These are phyloP conservation scores for Tetraneura akinire DNA, from an alignment of 1,140 invertebrate genomes.

Conservation along the genomic window DNA sequence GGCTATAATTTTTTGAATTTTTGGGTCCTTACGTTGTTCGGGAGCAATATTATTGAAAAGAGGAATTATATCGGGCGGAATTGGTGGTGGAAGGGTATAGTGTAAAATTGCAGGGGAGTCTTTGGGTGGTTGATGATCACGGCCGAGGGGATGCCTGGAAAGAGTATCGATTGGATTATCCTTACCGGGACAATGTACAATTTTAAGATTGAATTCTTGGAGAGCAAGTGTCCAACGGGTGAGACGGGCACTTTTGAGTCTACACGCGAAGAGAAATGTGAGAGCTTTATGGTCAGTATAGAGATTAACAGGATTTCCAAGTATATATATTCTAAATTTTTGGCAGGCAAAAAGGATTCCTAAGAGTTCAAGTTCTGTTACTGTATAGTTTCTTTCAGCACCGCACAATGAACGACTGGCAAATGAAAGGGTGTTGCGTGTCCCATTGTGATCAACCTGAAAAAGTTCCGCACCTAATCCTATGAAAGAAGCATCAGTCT, in stretches of 20 bases:
- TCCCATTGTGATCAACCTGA: not conserved
- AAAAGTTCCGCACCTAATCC: not conserved
- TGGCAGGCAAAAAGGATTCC: too few species aligned
- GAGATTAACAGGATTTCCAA: not conserved
- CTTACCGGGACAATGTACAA: not conserved
- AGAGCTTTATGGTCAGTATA: constrained; percentile 1
- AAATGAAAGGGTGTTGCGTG: not conserved
- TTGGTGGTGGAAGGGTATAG: too few species aligned
- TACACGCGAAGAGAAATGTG: not conserved
- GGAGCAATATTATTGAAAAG: too few species aligned
- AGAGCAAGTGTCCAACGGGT: not conserved
- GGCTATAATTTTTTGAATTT: too few species aligned
- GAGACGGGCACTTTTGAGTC: not conserved
- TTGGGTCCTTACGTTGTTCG: too few species aligned
- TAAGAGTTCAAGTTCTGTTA: not conserved
- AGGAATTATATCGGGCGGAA: too few species aligned
- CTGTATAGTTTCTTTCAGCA: not conserved
- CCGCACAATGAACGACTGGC: not conserved
- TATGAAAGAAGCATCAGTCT: too few species aligned
- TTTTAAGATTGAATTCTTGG: not conserved
- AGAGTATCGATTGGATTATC: too few species aligned
- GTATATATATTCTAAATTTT: not conserved
- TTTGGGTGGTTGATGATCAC: too few species aligned
- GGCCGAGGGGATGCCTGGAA: too few species aligned
- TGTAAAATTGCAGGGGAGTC: too few species aligned